phyloP scores from a whole-genome alignment of 2,888 invertebrate species.

The Coelopa pilipes region DNA sequence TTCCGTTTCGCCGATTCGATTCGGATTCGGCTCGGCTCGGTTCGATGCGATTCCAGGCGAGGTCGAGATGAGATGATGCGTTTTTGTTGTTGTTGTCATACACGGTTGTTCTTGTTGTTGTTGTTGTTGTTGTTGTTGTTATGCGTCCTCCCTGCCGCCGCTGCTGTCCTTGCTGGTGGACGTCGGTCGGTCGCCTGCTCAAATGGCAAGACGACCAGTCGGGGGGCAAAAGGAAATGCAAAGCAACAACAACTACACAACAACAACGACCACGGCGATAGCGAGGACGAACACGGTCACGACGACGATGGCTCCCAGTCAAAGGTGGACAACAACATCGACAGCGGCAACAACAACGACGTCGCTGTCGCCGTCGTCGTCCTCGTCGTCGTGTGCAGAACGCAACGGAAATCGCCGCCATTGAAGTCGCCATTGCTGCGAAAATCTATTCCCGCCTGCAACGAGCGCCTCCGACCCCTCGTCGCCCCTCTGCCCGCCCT shows the following conservation, averaged over 20 bases:
- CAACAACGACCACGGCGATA: background rate
- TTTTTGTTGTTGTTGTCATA: constrained; percentile 3
- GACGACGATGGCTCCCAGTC: constrained; percentile 4
- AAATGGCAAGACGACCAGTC: background rate
- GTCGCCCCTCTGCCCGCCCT: too few relatives aligned
- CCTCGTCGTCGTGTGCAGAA: background rate
- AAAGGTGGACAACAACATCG: constrained; percentile 6
- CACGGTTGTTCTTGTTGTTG: background rate
- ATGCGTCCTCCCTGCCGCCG: too few relatives aligned
- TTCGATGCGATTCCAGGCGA: background rate
- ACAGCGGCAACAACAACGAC: background rate
- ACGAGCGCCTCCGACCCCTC: too few relatives aligned
- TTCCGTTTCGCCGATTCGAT: constrained; percentile 31
- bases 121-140: too few relatives aligned
- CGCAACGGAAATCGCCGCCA: constrained; percentile 24
- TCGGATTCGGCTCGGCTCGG: too few relatives aligned
- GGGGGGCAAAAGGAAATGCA: constrained; percentile 32
- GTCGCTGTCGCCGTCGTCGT: constrained; percentile 18
- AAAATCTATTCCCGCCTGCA: background rate
- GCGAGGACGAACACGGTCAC: constrained; percentile 7
- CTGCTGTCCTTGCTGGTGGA: background rate
- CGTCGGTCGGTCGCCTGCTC: too few relatives aligned
- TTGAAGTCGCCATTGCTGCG: constrained; percentile 22
- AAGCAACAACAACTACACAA: constrained; percentile 32
- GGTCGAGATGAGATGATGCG: background rate